Percentiles rank a stretch among this genome's conserved stretches.
Conservation (phyloP, 2,113 vertebrate species). For the Cebidichthys violaceus region DNA sequence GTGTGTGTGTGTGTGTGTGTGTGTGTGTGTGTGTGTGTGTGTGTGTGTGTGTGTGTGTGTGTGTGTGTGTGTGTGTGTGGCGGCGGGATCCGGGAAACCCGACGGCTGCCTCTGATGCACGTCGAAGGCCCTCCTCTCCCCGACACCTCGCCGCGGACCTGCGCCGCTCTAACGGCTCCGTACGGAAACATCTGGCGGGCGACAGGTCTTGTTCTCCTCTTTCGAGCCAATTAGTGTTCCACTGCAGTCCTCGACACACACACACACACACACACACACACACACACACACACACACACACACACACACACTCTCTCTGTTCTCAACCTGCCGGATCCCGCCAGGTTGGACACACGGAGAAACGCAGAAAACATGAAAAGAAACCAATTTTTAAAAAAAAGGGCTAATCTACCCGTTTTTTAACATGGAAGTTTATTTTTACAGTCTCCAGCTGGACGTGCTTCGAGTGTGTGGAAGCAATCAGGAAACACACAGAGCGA, state of each 20-base stretch:
- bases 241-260: slow-evolving; percentile 17
- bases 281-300: slow-evolving; percentile 36
- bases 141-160: slow-evolving; percentile 69
- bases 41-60: too few species aligned
- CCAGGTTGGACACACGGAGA: slow-evolving; percentile 64
- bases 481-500: slow-evolving; percentile 59
- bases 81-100: slow-evolving; percentile 9
- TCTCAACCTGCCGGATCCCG: slow-evolving; percentile 60
- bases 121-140: slow-evolving; percentile 51
- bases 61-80: too few species aligned
- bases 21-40: too few species aligned
- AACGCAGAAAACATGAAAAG: slow-evolving; percentile 74
- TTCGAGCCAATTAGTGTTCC: slow-evolving; percentile 70
- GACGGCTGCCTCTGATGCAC: slow-evolving; percentile 42
- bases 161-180: slow-evolving; percentile 37
- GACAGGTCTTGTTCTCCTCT: slow-evolving; percentile 60
- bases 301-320: slow-evolving; percentile 51
- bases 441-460: slow-evolving; percentile 81
- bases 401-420: slow-evolving; percentile 77
- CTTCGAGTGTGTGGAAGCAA: slow-evolving; percentile 73
- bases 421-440: slow-evolving; percentile 80
- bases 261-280: slow-evolving; percentile 31
- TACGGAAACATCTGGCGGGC: slow-evolving; percentile 76
- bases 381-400: slow-evolving; percentile 75
- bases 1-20: too few species aligned